These are phyloP conservation scores for Eledona agricola DNA, from an alignment of 2,888 invertebrate genomes.

Conservation along the genomic window DNA sequence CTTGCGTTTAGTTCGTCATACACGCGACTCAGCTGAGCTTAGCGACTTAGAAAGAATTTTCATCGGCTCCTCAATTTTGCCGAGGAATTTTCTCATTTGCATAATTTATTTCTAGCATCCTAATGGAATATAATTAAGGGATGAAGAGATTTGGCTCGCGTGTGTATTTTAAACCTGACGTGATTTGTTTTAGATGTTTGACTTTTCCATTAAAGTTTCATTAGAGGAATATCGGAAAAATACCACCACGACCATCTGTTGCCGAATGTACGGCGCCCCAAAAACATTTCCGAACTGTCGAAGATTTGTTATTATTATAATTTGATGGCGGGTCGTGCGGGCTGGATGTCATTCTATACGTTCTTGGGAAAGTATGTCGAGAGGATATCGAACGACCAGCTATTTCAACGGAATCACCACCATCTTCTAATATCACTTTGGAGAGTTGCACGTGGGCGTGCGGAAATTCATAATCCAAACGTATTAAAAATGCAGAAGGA, in stretches of 20 bases:
- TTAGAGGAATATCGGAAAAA: constrained; percentile 1
- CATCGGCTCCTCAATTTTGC: constrained; percentile 21
- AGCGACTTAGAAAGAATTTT: constrained; percentile 28
- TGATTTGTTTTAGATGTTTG: constrained; percentile 13
- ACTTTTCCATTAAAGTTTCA: constrained; percentile 7
- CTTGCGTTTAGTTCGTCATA: constrained; percentile 7
- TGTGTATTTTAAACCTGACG: constrained; percentile 12
- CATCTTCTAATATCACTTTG: constrained; percentile 16
- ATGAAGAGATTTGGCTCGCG: constrained; percentile 7
- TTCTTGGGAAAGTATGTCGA: constrained; percentile 19
- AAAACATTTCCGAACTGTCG: constrained; percentile 5
- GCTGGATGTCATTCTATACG: constrained; percentile 6
- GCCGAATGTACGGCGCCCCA: constrained; percentile 10
- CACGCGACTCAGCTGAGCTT: constrained; percentile 6
- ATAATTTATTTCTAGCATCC: constrained; percentile 28
- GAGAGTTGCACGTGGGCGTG: constrained; percentile 9
- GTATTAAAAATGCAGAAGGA: constrained; percentile 25
- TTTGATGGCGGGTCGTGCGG: constrained; percentile 5
- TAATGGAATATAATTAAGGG: constrained; percentile 28
- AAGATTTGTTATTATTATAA: constrained; percentile 10
- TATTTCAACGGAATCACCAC: constrained; percentile 15
- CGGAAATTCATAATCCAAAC: constrained; percentile 9
- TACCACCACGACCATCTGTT: constrained; percentile 23
- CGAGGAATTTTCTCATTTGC: constrained; percentile 23
- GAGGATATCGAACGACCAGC: constrained; percentile 20